phyloP scores from a whole-genome alignment of 2,888 invertebrate genomes.

The Dexiosoma caninum region DNA sequence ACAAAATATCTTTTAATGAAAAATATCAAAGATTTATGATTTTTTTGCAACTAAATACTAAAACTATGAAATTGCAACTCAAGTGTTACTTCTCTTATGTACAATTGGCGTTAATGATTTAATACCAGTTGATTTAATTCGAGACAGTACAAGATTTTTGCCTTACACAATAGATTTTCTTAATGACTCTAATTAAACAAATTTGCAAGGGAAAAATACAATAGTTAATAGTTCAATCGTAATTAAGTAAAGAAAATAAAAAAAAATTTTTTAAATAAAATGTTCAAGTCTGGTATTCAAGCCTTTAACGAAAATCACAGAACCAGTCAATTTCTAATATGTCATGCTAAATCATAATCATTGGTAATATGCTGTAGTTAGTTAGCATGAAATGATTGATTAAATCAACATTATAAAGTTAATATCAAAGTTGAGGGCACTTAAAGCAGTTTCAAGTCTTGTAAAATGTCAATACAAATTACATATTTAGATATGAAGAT shows the following conservation, averaged over 20 bases:
- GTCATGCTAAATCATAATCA: constrained; percentile 10
- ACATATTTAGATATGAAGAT: neutral
- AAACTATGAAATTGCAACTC: neutral
- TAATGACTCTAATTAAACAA: constrained; percentile 1
- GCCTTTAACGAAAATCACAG: neutral
- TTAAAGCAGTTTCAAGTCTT: neutral
- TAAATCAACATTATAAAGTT: neutral
- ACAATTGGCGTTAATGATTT: neutral
- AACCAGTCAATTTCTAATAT: neutral
- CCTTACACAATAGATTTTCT: neutral
- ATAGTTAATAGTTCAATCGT: neutral
- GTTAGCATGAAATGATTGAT: constrained; percentile 3
- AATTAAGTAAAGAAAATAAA: neutral
- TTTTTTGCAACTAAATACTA: neutral
- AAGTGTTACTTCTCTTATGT: neutral
- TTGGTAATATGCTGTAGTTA: neutral
- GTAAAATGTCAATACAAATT: neutral
- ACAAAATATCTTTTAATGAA: neutral
- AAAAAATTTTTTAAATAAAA: no score
- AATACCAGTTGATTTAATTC: neutral
- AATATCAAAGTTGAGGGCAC: constrained; percentile 28
- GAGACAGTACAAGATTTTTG: neutral
- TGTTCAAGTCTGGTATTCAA: neutral
- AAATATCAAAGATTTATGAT: neutral
- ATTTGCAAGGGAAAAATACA: neutral